These are phyloP conservation scores for Heterodera schachtii DNA, from an alignment of 1,140 invertebrate genomes.

Conservation along the genomic window DNA sequence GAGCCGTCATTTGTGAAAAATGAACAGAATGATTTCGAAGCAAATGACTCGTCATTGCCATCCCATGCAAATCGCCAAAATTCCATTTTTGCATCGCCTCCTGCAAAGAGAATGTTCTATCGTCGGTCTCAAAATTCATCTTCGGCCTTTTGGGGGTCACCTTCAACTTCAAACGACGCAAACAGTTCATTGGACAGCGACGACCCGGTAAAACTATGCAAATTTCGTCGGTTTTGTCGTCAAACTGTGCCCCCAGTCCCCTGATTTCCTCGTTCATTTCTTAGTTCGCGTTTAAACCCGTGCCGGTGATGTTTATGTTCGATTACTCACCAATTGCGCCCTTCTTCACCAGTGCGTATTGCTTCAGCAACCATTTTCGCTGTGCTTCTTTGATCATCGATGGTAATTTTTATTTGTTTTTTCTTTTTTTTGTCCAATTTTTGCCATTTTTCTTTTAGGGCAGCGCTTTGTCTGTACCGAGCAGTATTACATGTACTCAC, in stretches of 20 bases:
- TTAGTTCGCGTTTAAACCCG: slow-evolving; percentile 12
- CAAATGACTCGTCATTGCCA: neutral
- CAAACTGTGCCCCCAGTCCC: neutral
- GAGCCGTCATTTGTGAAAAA: neutral
- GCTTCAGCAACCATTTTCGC: slow-evolving; percentile 41
- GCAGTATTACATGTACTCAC: slow-evolving; percentile 35
- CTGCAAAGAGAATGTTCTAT: neutral
- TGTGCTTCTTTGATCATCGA: slow-evolving; percentile 39
- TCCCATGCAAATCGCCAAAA: neutral
- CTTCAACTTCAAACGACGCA: neutral
- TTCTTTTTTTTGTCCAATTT: slow-evolving; percentile 18
- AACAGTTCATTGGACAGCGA: neutral
- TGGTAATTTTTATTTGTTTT: slow-evolving; percentile 13
- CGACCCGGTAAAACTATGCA: neutral
- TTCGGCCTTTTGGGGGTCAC: neutral
- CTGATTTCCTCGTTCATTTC: too few species aligned
- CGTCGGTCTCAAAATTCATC: neutral
- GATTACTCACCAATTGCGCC: slow-evolving; percentile 27
- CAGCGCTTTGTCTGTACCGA: slow-evolving; percentile 30
- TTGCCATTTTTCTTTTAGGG: neutral
- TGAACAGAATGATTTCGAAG: neutral
- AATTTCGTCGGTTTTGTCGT: neutral
- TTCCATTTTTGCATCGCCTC: neutral
- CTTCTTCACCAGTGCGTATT: slow-evolving; percentile 39
- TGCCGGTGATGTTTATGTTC: slow-evolving; percentile 30